phyloP scores from a whole-genome alignment of 92 coral and sea anemone genomes.

The Zoanthus solanderi region DNA sequence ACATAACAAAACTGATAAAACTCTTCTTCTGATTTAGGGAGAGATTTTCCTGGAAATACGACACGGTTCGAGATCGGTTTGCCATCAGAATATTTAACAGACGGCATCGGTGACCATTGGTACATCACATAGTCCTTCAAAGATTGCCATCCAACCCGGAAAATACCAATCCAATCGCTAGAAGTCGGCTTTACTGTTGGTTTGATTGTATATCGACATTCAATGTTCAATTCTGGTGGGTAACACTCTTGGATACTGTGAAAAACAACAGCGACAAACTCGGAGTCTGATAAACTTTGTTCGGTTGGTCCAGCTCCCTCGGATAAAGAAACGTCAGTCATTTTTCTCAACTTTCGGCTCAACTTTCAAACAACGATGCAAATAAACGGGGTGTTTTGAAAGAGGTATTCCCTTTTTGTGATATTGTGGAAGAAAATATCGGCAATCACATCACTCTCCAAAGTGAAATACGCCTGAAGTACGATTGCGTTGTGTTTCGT shows the following conservation, averaged over 20 bases:
- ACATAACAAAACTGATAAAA: constrained; percentile 99
- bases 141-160: constrained; percentile 98
- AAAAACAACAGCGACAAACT: constrained; percentile 94
- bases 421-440: no score
- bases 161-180: constrained; percentile 97
- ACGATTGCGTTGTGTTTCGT: background rate
- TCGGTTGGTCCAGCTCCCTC: constrained; percentile 6
- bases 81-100: constrained; percentile 64
- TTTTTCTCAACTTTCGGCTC: background rate
- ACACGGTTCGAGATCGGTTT: constrained; percentile 75
- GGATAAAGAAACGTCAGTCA: constrained; percentile 9
- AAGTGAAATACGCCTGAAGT: background rate
- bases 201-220: constrained; percentile 93
- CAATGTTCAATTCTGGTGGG: constrained; percentile 84
- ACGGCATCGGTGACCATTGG: constrained; percentile 89
- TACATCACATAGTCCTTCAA: constrained; percentile 86
- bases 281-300: constrained; percentile 71
- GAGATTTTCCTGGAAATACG: constrained; percentile 75
- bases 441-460: no score
- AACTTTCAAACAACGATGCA: background rate
- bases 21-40: constrained; percentile 91
- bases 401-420: no score
- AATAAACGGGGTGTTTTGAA: no score
- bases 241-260: constrained; percentile 88
- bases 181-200: constrained; percentile 82